Percentiles rank a stretch among this genome's conserved stretches.
Evolutionary conservation across 2,797 vertebrate species (phyloP).

Genomic region (Saxicola maurus): DNA sequence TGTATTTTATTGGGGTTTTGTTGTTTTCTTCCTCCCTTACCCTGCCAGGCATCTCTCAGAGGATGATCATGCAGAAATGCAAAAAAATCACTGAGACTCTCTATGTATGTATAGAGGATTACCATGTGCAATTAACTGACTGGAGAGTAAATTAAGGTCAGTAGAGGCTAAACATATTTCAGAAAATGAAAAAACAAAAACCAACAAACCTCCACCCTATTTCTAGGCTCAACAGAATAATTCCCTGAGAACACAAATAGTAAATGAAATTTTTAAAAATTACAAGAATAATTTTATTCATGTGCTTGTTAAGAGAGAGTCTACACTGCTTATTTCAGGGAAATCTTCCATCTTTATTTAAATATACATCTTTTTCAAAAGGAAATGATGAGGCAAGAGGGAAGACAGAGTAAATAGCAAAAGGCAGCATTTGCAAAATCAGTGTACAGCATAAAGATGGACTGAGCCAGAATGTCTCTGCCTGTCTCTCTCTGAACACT

Average conservation of each 20-base stretch:
- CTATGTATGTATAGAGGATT: background rate
- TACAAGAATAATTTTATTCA: background rate
- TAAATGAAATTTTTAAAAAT: background rate
- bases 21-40: background rate
- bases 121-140: background rate
- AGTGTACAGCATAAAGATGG: background rate
- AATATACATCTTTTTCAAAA: background rate
- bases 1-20: background rate
- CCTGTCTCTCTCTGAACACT: background rate
- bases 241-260: background rate
- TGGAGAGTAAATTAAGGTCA: constrained; percentile 9
- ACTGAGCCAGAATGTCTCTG: background rate
- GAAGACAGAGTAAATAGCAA: background rate
- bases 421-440: background rate
- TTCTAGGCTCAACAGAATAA: background rate
- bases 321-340: background rate
- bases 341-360: background rate
- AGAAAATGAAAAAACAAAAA: background rate
- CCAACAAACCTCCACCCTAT: background rate
- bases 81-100: background rate
- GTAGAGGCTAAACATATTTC: background rate
- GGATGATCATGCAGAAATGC: background rate
- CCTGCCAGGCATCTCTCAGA: background rate
- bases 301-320: background rate
- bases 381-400: background rate